Evolutionary conservation across 2,797 vertebrate genomes (phyloP).

Genomic region (Enteromius trimaculatus): DNA sequence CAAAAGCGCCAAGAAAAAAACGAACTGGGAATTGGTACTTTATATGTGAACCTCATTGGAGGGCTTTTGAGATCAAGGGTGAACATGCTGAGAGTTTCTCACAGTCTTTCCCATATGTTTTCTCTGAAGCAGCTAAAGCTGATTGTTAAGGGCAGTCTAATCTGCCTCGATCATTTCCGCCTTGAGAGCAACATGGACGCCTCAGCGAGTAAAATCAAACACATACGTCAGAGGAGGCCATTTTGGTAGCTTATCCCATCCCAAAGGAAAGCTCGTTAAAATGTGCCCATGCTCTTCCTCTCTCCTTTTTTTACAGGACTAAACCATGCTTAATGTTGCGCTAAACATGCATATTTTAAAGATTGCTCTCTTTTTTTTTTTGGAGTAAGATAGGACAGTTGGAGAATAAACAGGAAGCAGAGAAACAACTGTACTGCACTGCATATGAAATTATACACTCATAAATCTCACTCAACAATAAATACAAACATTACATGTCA

Average conservation of each 20-base stretch:
- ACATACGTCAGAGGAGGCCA: constrained; percentile 57
- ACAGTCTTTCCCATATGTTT: constrained; percentile 46
- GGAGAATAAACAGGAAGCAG: not conserved
- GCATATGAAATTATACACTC: not conserved
- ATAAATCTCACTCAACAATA: not conserved
- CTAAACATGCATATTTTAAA: constrained; percentile 44
- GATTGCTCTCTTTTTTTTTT: not conserved
- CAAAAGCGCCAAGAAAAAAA: constrained; percentile 11
- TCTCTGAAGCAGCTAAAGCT: constrained; percentile 56
- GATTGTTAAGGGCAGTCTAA: constrained; percentile 54
- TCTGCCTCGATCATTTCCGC: constrained; percentile 57
- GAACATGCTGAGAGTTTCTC: constrained; percentile 42
- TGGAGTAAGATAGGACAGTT: not conserved
- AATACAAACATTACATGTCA: not conserved
- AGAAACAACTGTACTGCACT: not conserved
- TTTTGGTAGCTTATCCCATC: constrained; percentile 56
- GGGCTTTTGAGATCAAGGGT: constrained; percentile 50
- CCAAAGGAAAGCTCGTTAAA: constrained; percentile 55
- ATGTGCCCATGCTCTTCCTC: constrained; percentile 45
- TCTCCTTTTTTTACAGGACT: constrained; percentile 27
- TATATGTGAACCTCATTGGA: constrained; percentile 42
- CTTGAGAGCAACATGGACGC: constrained; percentile 56
- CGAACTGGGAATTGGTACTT: constrained; percentile 7
- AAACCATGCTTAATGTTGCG: constrained; percentile 27
- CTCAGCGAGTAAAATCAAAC: constrained; percentile 61